These are phyloP conservation scores for Ephydatia muelleri DNA, from an alignment of 37 sponge, comb jelly and placozoan species.

Conservation along the genomic window DNA sequence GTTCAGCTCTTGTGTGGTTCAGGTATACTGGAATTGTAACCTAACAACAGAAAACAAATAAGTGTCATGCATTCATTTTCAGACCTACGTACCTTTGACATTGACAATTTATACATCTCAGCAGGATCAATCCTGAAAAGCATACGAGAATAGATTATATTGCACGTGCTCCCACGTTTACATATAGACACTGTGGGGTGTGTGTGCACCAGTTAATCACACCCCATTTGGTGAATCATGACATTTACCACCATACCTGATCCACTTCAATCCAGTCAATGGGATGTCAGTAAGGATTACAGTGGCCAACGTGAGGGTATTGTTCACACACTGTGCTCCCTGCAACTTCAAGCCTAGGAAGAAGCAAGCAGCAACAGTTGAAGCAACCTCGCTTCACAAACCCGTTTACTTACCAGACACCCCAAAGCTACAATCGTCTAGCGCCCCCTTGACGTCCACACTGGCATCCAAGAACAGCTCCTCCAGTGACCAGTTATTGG, in stretches of 20 bases:
- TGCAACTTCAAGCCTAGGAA: constrained; percentile 15
- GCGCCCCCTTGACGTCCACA: constrained; percentile 29
- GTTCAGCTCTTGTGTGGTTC: constrained; percentile 75
- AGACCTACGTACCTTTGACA: constrained; percentile 44
- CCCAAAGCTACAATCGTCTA: constrained; percentile 71
- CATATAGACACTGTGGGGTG: too few relatives aligned
- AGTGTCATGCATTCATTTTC: not conserved
- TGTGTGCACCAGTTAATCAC: too few relatives aligned
- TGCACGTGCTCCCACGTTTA: too few relatives aligned
- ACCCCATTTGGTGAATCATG: too few relatives aligned
- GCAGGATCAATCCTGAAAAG: constrained; percentile 48
- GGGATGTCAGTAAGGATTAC: constrained; percentile 69
- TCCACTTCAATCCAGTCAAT: constrained; percentile 61
- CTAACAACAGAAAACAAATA: constrained; percentile 22
- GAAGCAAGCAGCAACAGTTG: not conserved
- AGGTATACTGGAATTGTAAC: constrained; percentile 87
- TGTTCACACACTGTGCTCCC: constrained; percentile 58
- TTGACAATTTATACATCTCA: constrained; percentile 38
- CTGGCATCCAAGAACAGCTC: constrained; percentile 86
- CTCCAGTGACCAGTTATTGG: constrained; percentile 94
- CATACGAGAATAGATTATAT: too few relatives aligned
- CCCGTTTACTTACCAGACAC: constrained; percentile 36
- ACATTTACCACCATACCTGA: constrained; percentile 21
- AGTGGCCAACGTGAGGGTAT: constrained; percentile 44
- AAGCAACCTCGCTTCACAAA: not conserved